Conservation (phyloP, 2,113 vertebrate species). For the Tricholaema leucomelas region DNA sequence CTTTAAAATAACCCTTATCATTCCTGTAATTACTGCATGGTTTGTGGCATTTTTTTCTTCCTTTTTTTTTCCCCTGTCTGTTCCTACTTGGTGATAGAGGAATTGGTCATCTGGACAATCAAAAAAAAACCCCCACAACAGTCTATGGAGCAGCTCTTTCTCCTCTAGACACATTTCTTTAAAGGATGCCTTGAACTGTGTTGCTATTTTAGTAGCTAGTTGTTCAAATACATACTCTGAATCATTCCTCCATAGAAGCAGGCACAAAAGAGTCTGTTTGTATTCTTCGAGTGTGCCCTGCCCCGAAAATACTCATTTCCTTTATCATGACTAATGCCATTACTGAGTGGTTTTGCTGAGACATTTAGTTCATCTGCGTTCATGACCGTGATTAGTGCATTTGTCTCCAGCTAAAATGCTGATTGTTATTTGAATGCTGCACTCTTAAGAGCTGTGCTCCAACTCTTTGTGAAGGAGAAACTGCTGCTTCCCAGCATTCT, state of each 20-base stretch:
- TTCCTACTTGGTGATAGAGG: background rate
- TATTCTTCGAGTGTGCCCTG: slow-evolving; percentile 5
- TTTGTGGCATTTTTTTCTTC: background rate
- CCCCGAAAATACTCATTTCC: slow-evolving; percentile 32
- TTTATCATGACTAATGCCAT: slow-evolving; percentile 54
- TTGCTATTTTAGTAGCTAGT: slow-evolving; percentile 18
- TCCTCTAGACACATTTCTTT: background rate
- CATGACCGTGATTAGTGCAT: slow-evolving; percentile 6
- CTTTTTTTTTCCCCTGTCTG: background rate
- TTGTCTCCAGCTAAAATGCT: slow-evolving; percentile 58
- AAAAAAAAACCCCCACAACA: background rate
- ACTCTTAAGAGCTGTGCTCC: background rate
- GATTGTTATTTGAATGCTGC: slow-evolving; percentile 31
- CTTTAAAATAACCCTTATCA: background rate
- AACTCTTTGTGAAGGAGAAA: background rate
- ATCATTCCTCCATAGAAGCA: background rate
- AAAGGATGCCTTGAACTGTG: background rate
- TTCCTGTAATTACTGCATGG: background rate
- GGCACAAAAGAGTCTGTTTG: slow-evolving; percentile 41
- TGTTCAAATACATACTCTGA: slow-evolving; percentile 16
- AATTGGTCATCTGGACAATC: slow-evolving; percentile 11
- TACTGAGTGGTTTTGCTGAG: slow-evolving; percentile 50
- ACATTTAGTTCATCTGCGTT: slow-evolving; percentile 27
- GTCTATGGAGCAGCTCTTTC: background rate
- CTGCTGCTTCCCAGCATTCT: background rate